Percentiles rank a stretch among this genome's conserved stretches.
Conservation (phyloP, 2,797 vertebrate species). For the Luscinia megarhynchos region DNA sequence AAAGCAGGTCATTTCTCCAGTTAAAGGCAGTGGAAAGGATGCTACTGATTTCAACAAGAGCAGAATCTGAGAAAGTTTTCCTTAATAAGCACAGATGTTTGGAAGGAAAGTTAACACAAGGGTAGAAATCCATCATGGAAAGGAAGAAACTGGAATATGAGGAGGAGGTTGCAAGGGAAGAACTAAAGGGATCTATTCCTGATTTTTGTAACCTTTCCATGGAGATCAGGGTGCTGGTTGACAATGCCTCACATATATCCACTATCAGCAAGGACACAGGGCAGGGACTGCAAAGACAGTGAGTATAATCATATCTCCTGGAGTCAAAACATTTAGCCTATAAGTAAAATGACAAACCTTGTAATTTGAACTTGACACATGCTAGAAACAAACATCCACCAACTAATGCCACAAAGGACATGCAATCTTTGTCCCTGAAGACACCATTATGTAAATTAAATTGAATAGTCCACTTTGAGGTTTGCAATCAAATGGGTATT, state of each 20-base stretch:
- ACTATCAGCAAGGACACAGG: background rate
- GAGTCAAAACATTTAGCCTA: conserved; percentile 44
- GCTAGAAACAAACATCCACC: conserved; percentile 56
- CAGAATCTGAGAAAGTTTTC: background rate
- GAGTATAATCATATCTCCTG: conserved; percentile 5
- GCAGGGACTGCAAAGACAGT: background rate
- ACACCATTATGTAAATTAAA: conserved; percentile 42
- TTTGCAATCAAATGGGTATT: conserved; percentile 55
- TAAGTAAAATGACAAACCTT: conserved; percentile 42
- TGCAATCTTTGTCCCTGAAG: conserved; percentile 56
- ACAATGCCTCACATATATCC: background rate
- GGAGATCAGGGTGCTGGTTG: background rate
- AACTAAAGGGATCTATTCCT: background rate
- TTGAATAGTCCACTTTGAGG: conserved; percentile 49
- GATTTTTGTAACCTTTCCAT: background rate
- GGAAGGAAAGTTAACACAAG: background rate
- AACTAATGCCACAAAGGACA: conserved; percentile 59
- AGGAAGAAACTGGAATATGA: background rate
- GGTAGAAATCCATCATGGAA: background rate
- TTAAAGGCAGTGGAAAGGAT: background rate
- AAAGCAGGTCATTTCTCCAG: background rate
- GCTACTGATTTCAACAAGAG: background rate
- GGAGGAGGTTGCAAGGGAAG: background rate
- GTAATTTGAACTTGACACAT: conserved; percentile 52
- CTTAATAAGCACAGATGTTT: background rate